These are phyloP conservation scores for Ostrea edulis DNA, from an alignment of 1,140 invertebrate species.

Conservation along the genomic window DNA sequence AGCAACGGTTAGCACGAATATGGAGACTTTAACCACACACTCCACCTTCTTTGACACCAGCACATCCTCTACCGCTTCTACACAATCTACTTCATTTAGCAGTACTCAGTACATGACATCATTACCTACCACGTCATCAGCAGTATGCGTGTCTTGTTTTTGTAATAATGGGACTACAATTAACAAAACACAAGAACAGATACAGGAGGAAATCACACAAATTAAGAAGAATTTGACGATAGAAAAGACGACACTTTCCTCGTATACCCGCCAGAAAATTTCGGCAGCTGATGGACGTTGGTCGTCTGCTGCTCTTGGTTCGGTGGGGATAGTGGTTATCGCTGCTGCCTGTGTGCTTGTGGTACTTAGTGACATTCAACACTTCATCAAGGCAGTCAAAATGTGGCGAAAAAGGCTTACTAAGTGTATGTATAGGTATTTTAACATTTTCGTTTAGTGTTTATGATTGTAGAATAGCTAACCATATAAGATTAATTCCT, in stretches of 20 bases:
- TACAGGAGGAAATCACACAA: conserved; percentile 2
- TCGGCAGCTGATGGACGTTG: conserved; percentile 8
- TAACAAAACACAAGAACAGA: conserved; percentile 11
- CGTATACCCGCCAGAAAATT: not conserved
- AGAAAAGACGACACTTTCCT: conserved; percentile 26
- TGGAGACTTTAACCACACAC: not conserved
- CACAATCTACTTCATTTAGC: not conserved
- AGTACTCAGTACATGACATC: not conserved
- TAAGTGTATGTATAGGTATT: not conserved
- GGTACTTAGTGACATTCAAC: conserved; percentile 26
- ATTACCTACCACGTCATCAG: not conserved
- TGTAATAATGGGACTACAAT: not conserved
- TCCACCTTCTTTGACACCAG: not conserved
- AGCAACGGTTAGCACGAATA: not conserved
- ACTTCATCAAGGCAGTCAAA: not conserved
- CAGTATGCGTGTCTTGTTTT: not conserved
- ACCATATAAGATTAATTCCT: not conserved
- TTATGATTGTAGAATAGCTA: not conserved
- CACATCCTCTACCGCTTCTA: not conserved
- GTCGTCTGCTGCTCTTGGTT: conserved; percentile 24
- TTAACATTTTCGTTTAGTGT: not conserved
- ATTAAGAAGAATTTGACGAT: not conserved
- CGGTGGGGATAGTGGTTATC: not conserved
- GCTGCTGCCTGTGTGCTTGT: not conserved
- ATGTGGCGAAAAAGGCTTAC: not conserved